Percentiles rank a stretch among this genome's conserved stretches.
phyloP scores from a whole-genome alignment of 30 jellyfish, hydroid and myxozoan species.

The Aurelia sp. region DNA sequence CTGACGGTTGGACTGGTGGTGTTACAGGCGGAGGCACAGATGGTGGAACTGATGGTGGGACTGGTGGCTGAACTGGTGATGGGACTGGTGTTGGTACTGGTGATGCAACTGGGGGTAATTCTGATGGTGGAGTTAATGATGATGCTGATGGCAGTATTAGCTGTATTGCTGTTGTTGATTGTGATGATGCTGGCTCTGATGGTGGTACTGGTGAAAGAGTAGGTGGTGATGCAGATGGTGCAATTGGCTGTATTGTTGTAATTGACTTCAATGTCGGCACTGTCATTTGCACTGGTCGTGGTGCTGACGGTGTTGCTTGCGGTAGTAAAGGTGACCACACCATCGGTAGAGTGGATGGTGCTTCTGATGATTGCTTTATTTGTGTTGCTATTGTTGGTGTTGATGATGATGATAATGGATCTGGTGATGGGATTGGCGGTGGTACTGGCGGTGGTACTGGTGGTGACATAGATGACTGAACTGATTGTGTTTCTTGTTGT shows the following conservation, averaged over 20 bases:
- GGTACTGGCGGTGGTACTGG: too few relatives aligned
- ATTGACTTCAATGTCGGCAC: slow-evolving; percentile 31
- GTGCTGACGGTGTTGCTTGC: slow-evolving; percentile 40
- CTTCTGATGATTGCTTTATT: slow-evolving; percentile 30
- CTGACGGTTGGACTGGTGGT: slow-evolving; percentile 55
- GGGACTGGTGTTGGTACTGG: slow-evolving; percentile 9
- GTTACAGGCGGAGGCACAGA: background rate
- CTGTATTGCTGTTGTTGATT: slow-evolving; percentile 21
- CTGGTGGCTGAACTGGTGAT: background rate
- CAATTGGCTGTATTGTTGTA: slow-evolving; percentile 34
- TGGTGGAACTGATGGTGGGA: background rate
- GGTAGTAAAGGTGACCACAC: slow-evolving; percentile 56
- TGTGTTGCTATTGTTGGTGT: slow-evolving; percentile 37
- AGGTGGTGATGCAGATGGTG: slow-evolving; percentile 49
- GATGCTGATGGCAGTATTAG: slow-evolving; percentile 47
- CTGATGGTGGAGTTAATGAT: background rate
- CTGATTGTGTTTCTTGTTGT: too few relatives aligned
- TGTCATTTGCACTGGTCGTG: slow-evolving; percentile 50
- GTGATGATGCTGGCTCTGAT: slow-evolving; percentile 26
- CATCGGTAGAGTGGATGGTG: slow-evolving; percentile 42
- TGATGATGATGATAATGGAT: background rate
- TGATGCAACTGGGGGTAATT: slow-evolving; percentile 13
- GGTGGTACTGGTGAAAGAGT: slow-evolving; percentile 30
- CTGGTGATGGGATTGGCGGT: too few relatives aligned
- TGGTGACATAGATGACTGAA: too few relatives aligned